phyloP scores from a whole-genome alignment of 2,888 invertebrate species.

The Eutolmus rufibarbis region DNA sequence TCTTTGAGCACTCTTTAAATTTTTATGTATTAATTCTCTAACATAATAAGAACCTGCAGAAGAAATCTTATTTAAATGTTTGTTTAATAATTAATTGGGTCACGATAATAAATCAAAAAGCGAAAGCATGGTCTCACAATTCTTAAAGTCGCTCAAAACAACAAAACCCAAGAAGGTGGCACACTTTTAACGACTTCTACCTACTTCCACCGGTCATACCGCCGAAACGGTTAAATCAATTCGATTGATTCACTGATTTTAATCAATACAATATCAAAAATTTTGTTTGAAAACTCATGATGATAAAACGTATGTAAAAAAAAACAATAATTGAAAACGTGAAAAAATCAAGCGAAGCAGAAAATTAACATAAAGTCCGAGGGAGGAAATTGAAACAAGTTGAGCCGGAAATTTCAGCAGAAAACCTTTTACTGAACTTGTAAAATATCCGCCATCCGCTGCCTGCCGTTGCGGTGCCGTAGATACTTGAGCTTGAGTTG shows the following conservation, averaged over 20 bases:
- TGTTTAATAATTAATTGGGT: background rate
- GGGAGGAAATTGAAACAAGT: background rate
- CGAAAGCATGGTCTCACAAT: background rate
- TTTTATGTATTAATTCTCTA: background rate
- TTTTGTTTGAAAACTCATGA: background rate
- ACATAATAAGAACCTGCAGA: background rate
- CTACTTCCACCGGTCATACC: background rate
- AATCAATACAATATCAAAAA: background rate
- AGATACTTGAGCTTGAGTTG: background rate
- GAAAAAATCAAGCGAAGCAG: background rate
- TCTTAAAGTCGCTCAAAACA: background rate
- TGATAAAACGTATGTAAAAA: background rate
- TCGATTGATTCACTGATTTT: background rate
- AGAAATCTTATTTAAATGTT: background rate
- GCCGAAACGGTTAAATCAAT: background rate
- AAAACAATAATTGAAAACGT: background rate
- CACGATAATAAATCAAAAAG: background rate
- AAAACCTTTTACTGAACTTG: background rate
- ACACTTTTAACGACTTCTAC: background rate
- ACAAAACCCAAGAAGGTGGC: background rate
- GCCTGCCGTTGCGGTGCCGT: background rate
- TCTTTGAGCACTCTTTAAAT: background rate
- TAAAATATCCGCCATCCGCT: background rate
- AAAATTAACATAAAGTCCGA: background rate
- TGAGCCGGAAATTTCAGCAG: background rate